Evolutionary conservation across 2,797 vertebrate species (phyloP).

Genomic region (Propithecus deckenii): DNA sequence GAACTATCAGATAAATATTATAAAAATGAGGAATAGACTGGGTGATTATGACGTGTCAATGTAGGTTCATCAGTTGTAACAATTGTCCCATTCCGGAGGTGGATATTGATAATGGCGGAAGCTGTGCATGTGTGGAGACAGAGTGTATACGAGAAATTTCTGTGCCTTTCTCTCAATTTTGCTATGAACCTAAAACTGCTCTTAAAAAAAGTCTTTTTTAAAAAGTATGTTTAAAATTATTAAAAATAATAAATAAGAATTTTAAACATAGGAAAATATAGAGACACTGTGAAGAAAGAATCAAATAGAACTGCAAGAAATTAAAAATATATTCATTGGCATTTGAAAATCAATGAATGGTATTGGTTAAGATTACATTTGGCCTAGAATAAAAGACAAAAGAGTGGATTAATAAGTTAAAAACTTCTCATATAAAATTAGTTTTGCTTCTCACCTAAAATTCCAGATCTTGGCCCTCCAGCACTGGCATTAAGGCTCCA

Average conservation of each 20-base stretch:
- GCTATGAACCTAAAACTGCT: background rate
- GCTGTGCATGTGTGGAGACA: background rate
- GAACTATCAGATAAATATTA: background rate
- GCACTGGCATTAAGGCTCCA: no score
- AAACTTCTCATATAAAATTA: background rate
- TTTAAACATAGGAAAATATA: background rate
- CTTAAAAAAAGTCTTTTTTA: background rate
- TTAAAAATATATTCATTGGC: background rate
- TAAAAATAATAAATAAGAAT: constrained; percentile 4
- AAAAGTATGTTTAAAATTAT: background rate
- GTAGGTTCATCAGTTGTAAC: background rate
- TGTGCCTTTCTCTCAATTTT: background rate
- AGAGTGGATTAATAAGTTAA: background rate
- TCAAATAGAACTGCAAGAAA: background rate
- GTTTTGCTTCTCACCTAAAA: background rate
- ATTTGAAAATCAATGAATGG: background rate
- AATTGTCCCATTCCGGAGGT: background rate
- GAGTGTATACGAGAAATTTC: background rate
- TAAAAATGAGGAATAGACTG: background rate
- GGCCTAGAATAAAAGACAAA: background rate
- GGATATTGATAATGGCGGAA: background rate
- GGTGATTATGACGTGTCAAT: background rate
- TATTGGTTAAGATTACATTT: background rate
- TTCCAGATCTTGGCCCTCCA: background rate
- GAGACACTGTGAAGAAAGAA: background rate